Base-by-base conservation (phyloP, 2,797 vertebrate species). In the Sebastes iracundus region DNA sequence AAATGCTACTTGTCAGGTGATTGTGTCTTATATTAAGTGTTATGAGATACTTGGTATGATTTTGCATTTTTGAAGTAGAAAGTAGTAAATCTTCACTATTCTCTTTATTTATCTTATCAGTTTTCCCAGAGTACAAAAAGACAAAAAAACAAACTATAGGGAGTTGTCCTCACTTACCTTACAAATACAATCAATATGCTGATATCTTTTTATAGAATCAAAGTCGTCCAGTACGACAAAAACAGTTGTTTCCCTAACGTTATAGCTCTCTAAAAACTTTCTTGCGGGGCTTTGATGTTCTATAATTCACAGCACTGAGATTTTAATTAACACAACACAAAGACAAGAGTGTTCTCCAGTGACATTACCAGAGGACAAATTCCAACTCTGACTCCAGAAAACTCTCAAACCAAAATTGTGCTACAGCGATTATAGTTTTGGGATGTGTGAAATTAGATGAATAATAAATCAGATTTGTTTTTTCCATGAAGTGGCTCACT, bases 381-480 rank as follows among this genome's bases (percentile, higher is more conserved):
- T 89, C 76, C 77, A 83, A 72, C 69, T 75, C 80, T 22, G 62
- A 71, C 78, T 86, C 85, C 74, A 71, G 69, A 81, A 79, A 78
- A 42, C 56, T 80, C 69, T 77, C 55, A 69, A 80, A 84, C 72
- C 70, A 81, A 78, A 76, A 62, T 52, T 64, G 20, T 53, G 30
- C 71, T 28, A 12, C 72, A 79, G 62, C 65, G 49, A 75, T 80
- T 79, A 78, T 66, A 73, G 64, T 82, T 87, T 80, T 65, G 68
- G 72, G 76, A 82, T 63, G 75, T 87, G 70, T 82, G 69, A 81
- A 84, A 88, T 62, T 22, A 66, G 79, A 79, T 85, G 72, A 83
- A 88, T 88, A 85, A 93, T 88, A 74, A 81, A 92, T 88, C 74
- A 20, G 4, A 68, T 91, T 89, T 85, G 86, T 88, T 90, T 90